Evolutionary conservation across 2,797 vertebrate species (phyloP), one percentile per base, ranked within the genome.

Genomic region (Syndactyla subalaris): DNA sequence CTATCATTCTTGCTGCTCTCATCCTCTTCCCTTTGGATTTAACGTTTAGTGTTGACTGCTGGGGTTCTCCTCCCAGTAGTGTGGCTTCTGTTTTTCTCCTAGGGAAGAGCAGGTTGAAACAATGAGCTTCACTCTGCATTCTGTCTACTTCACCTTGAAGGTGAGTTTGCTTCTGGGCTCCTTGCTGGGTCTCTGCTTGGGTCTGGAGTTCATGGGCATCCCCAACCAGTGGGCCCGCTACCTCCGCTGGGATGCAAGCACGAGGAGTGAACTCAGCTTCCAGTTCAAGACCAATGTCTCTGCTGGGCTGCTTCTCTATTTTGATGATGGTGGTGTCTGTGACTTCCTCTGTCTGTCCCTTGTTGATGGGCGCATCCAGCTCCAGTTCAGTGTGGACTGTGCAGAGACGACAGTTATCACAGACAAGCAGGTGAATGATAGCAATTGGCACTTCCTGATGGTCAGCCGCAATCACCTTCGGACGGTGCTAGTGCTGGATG

Each of bases 151-250:
- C 90, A 98, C 98, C 94, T 96, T 98, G 89, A 98, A 98, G 97
- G 96, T 98, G 92, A 98, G 98, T 95, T 96, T 99, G 96, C 97
- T 99, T 91, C 97, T 99, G 91, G 98, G 98, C 94, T 98, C 98
- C 65, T 85, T 99, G 80, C 94, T 99, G 93, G 98, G 98, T 90
- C 97, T 99, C 68, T 98, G 98, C 93, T 92, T 98, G 89, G 98
- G 99, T 85, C 97, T 99, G 59, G 99, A 99, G 98, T 99, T 99
- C 93, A 98, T 99, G 92, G 99, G 99, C 85, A 98, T 99, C n/a
- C 98, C 98, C 67, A 99, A 98, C 94, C 99, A 99, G 96, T 99
- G 99, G 99, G 98, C 99, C 85, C 99, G 99, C 90, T 99, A 99
- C 97, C 97, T 99, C 79, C 99, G 99, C 96, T 99, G 99, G 99